Evolutionary conservation across 1,140 invertebrate genomes (phyloP).

Genomic region (Trichoplusia ni): DNA sequence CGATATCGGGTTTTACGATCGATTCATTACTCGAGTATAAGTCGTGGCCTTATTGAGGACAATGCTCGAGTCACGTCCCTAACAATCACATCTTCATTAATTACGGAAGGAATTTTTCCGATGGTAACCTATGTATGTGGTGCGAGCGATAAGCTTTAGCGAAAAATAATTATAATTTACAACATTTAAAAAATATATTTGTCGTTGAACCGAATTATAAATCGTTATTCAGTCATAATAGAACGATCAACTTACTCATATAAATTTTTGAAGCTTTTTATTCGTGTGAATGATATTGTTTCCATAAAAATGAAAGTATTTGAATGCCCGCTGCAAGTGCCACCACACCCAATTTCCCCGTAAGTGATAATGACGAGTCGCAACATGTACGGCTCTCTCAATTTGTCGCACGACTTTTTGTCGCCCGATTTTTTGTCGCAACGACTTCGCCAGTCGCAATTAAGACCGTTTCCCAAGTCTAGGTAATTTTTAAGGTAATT

Average conservation of each 20-base stretch:
- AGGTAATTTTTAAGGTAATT: constrained; percentile 24
- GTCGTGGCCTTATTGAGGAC: constrained; percentile 59
- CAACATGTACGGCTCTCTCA: constrained; percentile 36
- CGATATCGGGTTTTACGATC: constrained; percentile 64
- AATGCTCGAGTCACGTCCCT: constrained; percentile 60
- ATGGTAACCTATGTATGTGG: constrained; percentile 39
- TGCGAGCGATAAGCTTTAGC: constrained; percentile 14
- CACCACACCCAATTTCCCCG: constrained; percentile 42
- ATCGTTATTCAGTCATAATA: too few relatives aligned
- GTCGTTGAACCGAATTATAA: too few relatives aligned
- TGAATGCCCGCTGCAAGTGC: constrained; percentile 23
- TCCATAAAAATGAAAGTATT: neutral
- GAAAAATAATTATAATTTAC: neutral
- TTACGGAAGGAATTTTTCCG: constrained; percentile 68
- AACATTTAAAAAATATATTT: too few relatives aligned
- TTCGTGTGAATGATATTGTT: neutral
- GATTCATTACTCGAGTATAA: constrained; percentile 51
- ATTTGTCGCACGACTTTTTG: constrained; percentile 64
- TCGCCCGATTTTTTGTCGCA: constrained; percentile 23
- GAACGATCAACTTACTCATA: too few relatives aligned
- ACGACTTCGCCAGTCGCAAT: constrained; percentile 50
- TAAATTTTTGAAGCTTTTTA: neutral
- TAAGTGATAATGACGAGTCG: constrained; percentile 59
- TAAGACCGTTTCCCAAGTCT: constrained; percentile 30
- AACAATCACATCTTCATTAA: constrained; percentile 81